Conservation (phyloP, 37 sponge, comb jelly and placozoan species). For the Mnemiopsis leidyi region DNA sequence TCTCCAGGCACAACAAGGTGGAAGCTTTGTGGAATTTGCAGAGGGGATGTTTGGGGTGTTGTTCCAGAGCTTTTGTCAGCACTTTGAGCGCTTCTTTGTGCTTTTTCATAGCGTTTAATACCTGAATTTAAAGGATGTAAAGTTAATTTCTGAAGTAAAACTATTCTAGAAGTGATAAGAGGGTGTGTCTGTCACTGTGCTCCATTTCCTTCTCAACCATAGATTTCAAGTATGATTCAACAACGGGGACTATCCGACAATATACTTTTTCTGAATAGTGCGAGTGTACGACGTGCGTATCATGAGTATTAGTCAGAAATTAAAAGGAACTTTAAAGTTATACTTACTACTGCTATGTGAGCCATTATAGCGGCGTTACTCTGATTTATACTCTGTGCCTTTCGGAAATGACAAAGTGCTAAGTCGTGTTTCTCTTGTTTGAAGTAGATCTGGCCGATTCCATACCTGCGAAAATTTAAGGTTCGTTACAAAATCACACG, state of each 20-base stretch:
- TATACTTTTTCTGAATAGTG: no score
- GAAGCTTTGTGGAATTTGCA: slow-evolving; percentile 70
- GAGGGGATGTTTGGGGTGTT: slow-evolving; percentile 71
- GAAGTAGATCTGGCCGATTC: slow-evolving; percentile 81
- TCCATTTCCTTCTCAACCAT: not conserved
- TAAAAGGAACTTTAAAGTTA: no score
- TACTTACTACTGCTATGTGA: slow-evolving; percentile 82
- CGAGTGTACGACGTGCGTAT: no score
- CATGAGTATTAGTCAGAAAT: not conserved
- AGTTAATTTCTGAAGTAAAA: no score
- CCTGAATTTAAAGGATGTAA: slow-evolving; percentile 69
- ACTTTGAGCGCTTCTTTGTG: slow-evolving; percentile 70
- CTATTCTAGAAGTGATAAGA: no score
- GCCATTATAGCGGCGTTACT: slow-evolving; percentile 75
- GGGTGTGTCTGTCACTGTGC: not conserved
- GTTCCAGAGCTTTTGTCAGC: slow-evolving; percentile 70
- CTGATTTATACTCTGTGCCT: slow-evolving; percentile 78
- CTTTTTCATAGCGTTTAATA: slow-evolving; percentile 66
- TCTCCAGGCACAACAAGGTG: slow-evolving; percentile 49
- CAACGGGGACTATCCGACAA: no score
- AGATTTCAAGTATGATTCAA: not conserved
- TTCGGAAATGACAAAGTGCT: slow-evolving; percentile 72
- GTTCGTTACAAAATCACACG: no score
- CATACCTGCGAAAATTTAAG: no score
- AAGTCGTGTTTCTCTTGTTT: slow-evolving; percentile 80